Percentiles rank a stretch among this genome's conserved stretches.
Conservation (phyloP, 1,140 invertebrate genomes). For the Cepaea nemoralis region DNA sequence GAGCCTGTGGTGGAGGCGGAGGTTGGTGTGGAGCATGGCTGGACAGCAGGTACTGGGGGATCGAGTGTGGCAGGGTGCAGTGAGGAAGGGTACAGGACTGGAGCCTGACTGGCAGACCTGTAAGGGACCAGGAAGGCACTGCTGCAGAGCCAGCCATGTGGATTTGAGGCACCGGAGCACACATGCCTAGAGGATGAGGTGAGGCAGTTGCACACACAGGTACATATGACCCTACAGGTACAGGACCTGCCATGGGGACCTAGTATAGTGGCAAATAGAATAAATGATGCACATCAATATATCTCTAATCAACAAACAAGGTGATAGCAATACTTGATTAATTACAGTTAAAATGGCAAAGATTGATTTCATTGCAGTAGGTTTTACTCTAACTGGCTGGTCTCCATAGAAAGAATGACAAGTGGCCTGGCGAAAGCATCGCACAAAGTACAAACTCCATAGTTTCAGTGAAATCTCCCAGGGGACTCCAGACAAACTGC, state of each 20-base stretch:
- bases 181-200: slow-evolving; percentile 51
- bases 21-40: slow-evolving; percentile 69
- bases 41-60: slow-evolving; percentile 69
- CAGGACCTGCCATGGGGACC: slow-evolving; percentile 44
- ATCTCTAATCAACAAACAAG: no score
- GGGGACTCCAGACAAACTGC: no score
- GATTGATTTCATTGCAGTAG: no score
- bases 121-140: slow-evolving; percentile 52
- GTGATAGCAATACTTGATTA: no score
- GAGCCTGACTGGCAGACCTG: slow-evolving; percentile 66
- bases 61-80: slow-evolving; percentile 54
- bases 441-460: no score
- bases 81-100: slow-evolving; percentile 66
- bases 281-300: no score
- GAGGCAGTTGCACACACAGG: slow-evolving; percentile 63
- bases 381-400: no score
- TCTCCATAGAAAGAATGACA: no score
- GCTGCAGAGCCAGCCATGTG: slow-evolving; percentile 40
- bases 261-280: no score
- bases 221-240: slow-evolving; percentile 65
- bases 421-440: no score
- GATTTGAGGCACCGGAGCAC: slow-evolving; percentile 62
- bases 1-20: slow-evolving; percentile 29
- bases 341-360: no score
- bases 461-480: no score